Evolutionary conservation across 2,888 invertebrate species (phyloP), one percentile per base, ranked within the genome.

Genomic region (Mystacides longicornis): DNA sequence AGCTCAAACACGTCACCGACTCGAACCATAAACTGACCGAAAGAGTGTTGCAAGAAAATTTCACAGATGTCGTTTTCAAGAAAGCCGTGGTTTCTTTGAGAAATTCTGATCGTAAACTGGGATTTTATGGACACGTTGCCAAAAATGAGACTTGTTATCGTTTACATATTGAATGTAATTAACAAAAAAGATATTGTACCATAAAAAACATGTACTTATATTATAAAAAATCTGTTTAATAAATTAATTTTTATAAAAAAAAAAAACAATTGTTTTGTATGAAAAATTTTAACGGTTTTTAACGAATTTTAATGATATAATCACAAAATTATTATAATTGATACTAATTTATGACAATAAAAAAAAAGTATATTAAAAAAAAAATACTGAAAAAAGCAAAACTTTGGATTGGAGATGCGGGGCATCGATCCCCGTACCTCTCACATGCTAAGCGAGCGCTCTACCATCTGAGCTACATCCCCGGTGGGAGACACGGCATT

Each of bases 151-250:
- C 71, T 63, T 77, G 78, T 64, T 65, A 69, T 66, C 72, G 75
- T 67, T 68, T 78, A 64, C 73, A 70, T 63, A 71, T 78, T 63
- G 78, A 78, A 70, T 78, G 78, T 64, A 19, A 7, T 19, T 7
- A 3, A 19, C 3, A 45, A n/a, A 19, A 19, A 45, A 64, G 43
- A 47, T 57, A 52, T 51, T 23, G 21, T 16, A 1, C 27, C 20
- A 1, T 19, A n/a, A 20, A 45, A 45, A 43, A 43, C 16, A 27
- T 27, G 7, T 27, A 5, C 11, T 7, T 27, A 27, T 5, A 27
- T 7, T 7, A 27, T 27, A 27, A 27, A 27, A 7, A 27, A 27
- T 27, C n/a, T n/a, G n/a, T n/a, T n/a, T n/a, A n/a, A n/a, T n/a
- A n/a, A n/a, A 31, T 31, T 9, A 7, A 31, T 23, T 21, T 23